phyloP scores from a whole-genome alignment of 2,797 vertebrate genomes.

The Epinephelus coioides region DNA sequence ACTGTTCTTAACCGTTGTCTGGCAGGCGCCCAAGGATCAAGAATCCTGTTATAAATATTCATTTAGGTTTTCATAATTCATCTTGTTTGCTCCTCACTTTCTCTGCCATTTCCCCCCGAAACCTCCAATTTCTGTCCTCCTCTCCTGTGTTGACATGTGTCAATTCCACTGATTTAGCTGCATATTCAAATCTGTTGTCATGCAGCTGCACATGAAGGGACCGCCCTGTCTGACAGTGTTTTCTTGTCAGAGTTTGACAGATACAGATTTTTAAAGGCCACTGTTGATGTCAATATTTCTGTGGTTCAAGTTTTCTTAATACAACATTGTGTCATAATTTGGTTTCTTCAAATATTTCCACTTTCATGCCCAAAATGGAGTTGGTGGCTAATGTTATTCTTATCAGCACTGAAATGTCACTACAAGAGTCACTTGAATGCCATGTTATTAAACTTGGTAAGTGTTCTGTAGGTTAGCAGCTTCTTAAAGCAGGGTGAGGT shows the following conservation, averaged over 20 bases:
- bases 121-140: conserved; percentile 51
- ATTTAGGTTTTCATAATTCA: conserved; percentile 77
- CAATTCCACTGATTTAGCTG: conserved; percentile 67
- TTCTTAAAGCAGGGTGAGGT: conserved; percentile 1
- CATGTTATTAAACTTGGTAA: neutral
- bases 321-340: neutral
- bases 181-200: conserved; percentile 40
- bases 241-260: conserved; percentile 30
- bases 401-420: conserved; percentile 6
- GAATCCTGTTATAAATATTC: conserved; percentile 77
- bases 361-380: neutral
- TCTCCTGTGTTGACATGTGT: conserved; percentile 63
- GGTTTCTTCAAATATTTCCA: neutral
- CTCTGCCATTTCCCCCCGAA: conserved; percentile 40
- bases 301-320: neutral
- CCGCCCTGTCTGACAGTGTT: conserved; percentile 9
- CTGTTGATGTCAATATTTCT: conserved; percentile 1
- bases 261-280: conserved; percentile 30
- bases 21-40: conserved; percentile 76
- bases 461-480: neutral
- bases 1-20: conserved; percentile 74
- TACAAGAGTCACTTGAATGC: neutral
- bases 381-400: neutral
- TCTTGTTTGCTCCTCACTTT: conserved; percentile 70
- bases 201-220: conserved; percentile 25